phyloP scores from a whole-genome alignment of 2,113 vertebrate species.

The Antechinus stuartii region DNA sequence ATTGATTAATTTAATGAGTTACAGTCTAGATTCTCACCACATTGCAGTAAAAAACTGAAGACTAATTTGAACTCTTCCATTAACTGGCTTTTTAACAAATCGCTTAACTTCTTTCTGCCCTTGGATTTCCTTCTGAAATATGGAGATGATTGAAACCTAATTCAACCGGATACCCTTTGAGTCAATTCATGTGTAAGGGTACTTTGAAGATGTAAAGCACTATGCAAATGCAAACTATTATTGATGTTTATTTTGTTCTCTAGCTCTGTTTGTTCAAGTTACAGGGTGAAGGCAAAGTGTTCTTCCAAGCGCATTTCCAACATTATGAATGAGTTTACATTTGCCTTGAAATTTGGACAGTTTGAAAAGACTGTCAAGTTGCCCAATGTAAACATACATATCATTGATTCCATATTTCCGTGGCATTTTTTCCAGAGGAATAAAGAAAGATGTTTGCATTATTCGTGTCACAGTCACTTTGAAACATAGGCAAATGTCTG shows the following conservation, averaged over 20 bases:
- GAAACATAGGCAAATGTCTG: slow-evolving; percentile 42
- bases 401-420: background rate
- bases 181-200: background rate
- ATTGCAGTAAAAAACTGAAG: background rate
- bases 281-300: background rate
- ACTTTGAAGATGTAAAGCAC: background rate
- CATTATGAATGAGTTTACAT: slow-evolving; percentile 15
- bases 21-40: background rate
- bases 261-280: background rate
- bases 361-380: slow-evolving; percentile 46
- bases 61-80: background rate
- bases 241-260: background rate
- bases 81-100: background rate
- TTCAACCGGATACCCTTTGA: background rate
- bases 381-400: slow-evolving; percentile 20
- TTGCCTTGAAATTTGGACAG: slow-evolving; percentile 40
- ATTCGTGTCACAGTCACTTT: slow-evolving; percentile 59
- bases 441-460: slow-evolving; percentile 66
- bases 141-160: background rate
- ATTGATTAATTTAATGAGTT: background rate
- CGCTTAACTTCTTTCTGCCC: background rate
- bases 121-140: background rate
- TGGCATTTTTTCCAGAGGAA: slow-evolving; percentile 31
- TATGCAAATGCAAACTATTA: background rate
- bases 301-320: background rate